phyloP scores from a whole-genome alignment of 2,797 vertebrate genomes.

The Ambastaia sidthimunki region DNA sequence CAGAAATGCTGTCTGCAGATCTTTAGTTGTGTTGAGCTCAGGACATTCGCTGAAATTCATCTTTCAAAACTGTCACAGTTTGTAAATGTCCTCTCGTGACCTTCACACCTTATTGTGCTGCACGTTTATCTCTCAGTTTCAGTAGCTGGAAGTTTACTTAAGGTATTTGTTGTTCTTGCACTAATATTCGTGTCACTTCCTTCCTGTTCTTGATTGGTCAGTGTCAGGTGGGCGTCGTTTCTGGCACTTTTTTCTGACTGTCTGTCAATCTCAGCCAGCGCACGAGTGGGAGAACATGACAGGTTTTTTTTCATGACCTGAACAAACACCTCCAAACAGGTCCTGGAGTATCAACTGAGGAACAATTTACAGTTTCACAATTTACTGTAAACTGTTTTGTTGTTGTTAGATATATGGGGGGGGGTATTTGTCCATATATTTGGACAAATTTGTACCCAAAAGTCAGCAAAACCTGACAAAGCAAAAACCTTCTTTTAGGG shows the following conservation, averaged over 20 bases:
- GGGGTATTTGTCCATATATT: no score
- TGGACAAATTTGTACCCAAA: neutral
- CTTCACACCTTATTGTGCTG: slow-evolving; percentile 25
- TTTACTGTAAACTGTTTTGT: neutral
- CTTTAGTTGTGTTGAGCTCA: neutral
- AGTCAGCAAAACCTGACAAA: no score
- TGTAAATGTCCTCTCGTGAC: slow-evolving; percentile 19
- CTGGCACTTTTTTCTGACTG: slow-evolving; percentile 44
- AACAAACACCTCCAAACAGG: slow-evolving; percentile 48
- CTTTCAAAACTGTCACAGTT: neutral
- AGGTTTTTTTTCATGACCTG: slow-evolving; percentile 40
- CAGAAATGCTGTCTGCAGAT: neutral
- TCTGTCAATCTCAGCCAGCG: slow-evolving; percentile 49
- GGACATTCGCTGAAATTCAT: neutral
- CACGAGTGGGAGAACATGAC: slow-evolving; percentile 44
- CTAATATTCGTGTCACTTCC: slow-evolving; percentile 49
- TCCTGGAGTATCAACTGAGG: slow-evolving; percentile 53
- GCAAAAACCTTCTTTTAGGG: no score
- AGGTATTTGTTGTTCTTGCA: slow-evolving; percentile 30
- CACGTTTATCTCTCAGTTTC: slow-evolving; percentile 25
- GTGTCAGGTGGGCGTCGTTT: slow-evolving; percentile 51
- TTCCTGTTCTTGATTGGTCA: slow-evolving; percentile 55
- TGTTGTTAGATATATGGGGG: no score
- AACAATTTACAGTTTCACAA: neutral
- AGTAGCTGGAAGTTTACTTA: slow-evolving; percentile 44